Evolutionary conservation across 2,888 invertebrate species (phyloP).

Genomic region (Hylaea fasciaria): DNA sequence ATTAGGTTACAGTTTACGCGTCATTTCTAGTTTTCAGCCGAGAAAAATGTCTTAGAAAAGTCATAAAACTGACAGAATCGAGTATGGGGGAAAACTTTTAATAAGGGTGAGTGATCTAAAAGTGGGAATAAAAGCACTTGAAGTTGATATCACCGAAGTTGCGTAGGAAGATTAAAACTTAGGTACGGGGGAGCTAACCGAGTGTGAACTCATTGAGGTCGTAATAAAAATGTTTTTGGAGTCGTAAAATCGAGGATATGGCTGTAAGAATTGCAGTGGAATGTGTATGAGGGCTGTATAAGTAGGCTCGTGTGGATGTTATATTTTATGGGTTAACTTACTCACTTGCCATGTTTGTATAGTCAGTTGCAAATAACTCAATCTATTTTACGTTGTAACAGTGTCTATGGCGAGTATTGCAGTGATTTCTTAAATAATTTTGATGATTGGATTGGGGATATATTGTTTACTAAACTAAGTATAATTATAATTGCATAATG

Average conservation of each 20-base stretch:
- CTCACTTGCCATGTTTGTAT: not conserved
- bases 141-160: conserved; percentile 72
- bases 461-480: too few relatives aligned
- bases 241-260: conserved; percentile 50
- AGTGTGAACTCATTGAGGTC: conserved; percentile 62
- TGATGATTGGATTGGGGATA: too few relatives aligned
- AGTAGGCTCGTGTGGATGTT: conserved; percentile 5
- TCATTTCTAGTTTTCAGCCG: conserved; percentile 12
- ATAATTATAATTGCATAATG: too few relatives aligned
- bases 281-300: conserved; percentile 20
- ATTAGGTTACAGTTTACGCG: conserved; percentile 26
- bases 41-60: conserved; percentile 67
- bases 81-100: conserved; percentile 70
- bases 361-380: too few relatives aligned
- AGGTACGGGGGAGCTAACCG: conserved; percentile 50
- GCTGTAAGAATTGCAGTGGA: conserved; percentile 30
- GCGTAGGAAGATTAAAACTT: conserved; percentile 73
- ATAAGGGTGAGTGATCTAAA: conserved; percentile 63
- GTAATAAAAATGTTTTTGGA: conserved; percentile 53
- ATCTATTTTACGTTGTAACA: too few relatives aligned
- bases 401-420: too few relatives aligned
- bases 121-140: conserved; percentile 62
- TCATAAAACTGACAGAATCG: conserved; percentile 71
- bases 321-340: conserved; percentile 19
- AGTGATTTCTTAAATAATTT: too few relatives aligned